phyloP scores from a whole-genome alignment of 2,797 vertebrate genomes.

The Lepus oiostolus region DNA sequence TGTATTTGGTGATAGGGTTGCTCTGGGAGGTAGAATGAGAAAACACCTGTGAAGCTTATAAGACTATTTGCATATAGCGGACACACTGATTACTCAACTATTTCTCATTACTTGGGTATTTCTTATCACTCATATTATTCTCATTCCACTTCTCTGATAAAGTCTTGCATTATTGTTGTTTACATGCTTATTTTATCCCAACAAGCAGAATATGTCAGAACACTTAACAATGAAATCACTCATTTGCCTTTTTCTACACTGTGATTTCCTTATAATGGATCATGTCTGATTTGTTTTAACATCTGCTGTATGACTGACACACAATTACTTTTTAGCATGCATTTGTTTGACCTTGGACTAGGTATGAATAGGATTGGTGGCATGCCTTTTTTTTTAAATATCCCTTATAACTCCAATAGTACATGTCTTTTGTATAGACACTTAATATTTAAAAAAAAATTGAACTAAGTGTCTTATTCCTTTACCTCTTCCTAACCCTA shows the following conservation, averaged over 20 bases:
- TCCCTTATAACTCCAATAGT: neutral
- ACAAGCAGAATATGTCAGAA: conserved; percentile 9
- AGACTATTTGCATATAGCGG: neutral
- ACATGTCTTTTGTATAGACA: neutral
- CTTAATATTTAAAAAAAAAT: neutral
- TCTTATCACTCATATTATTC: neutral
- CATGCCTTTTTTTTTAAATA: neutral
- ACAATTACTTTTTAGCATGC: neutral
- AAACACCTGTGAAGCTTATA: neutral
- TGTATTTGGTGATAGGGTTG: neutral
- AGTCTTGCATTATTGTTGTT: neutral
- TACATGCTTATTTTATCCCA: neutral
- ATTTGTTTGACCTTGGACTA: neutral
- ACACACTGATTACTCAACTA: neutral
- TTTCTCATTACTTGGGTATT: neutral
- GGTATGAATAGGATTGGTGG: neutral
- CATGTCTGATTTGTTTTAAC: neutral
- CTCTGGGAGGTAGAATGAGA: neutral
- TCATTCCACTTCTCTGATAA: neutral
- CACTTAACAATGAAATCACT: neutral
- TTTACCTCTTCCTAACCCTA: neutral
- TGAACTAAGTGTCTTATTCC: neutral
- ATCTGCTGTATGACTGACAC: neutral
- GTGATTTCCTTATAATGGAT: neutral
- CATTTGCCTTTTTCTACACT: neutral